A percentile compares a stretch with the other conserved stretches of the same genome.
Evolutionary conservation across 1,140 invertebrate species (phyloP).

Genomic region (Latrodectus geometricus): DNA sequence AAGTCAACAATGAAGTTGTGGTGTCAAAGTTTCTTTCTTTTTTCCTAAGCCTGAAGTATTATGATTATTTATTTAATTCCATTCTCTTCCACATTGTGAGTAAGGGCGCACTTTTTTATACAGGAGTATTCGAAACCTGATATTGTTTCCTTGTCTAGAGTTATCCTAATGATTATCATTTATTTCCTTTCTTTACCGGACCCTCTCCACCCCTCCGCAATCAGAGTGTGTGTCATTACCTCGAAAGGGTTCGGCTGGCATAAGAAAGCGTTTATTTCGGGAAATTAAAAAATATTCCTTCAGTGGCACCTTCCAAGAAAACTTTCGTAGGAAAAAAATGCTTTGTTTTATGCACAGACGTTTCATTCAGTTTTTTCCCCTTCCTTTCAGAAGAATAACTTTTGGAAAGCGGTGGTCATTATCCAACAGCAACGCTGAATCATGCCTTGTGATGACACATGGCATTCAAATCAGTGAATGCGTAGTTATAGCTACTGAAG

Average conservation of each 20-base stretch:
- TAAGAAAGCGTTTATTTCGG: slow-evolving; percentile 21
- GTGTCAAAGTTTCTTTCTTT: slow-evolving; percentile 34
- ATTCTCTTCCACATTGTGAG: background rate
- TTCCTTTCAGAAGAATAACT: too few relatives aligned
- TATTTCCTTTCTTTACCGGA: background rate
- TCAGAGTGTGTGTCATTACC: slow-evolving; percentile 13
- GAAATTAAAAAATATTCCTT: slow-evolving; percentile 20
- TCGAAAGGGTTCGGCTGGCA: background rate
- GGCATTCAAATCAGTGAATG: too few relatives aligned
- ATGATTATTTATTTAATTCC: background rate
- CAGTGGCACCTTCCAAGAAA: background rate
- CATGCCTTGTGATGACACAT: too few relatives aligned
- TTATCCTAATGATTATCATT: slow-evolving; percentile 38
- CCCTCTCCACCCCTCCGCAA: too few relatives aligned
- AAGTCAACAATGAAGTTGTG: slow-evolving; percentile 10
- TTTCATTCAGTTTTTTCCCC: too few relatives aligned
- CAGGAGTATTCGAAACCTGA: background rate
- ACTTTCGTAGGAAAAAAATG: too few relatives aligned
- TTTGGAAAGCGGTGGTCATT: too few relatives aligned
- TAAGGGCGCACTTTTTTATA: background rate
- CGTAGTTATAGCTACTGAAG: too few relatives aligned
- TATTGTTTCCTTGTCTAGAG: slow-evolving; percentile 7
- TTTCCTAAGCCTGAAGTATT: background rate
- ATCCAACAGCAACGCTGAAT: too few relatives aligned
- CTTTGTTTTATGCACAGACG: too few relatives aligned